Base-by-base conservation (phyloP, 2,797 vertebrate genomes). In the Phaenicophaeus curvirostris region DNA sequence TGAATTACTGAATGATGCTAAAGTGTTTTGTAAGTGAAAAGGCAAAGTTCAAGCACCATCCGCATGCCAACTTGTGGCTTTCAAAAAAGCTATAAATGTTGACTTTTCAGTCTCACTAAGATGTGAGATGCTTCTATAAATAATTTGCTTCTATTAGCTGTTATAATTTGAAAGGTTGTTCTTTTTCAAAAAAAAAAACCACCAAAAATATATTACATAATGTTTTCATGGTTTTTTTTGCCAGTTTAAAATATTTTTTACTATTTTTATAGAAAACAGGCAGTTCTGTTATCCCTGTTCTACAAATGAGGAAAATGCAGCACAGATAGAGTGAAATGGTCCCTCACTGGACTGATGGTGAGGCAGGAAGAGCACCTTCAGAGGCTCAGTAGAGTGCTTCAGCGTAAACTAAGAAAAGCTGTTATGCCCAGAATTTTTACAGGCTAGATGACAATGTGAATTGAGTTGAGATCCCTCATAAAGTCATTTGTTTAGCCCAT, bases 291-390 rank as follows among this genome's bases (percentile, higher is more conserved):
- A 31, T 42, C 10, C 6, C 6, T 3, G 3, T 27, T 79, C 42
- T 53, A 61, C n/a, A 87, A 51, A 51, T 13, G 20, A 41, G 25
- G 31, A 61, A 77, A 86, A 80, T 21, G 15, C n/a, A 73, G 27
- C n/a, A 33, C 15, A 54, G 61, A 12, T 6, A 42, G 27, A 51
- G n/a, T 44, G 46, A 72, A 25, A 21, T 30, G 50, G n/a, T 48
- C 20, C 14, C 0, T 0, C 37, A 17, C 23, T 13, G 33, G 28
- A 11, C 33, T 21, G 67, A 53, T 21, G 51, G 18, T 0, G 5
- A 21, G 31, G 31, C 54, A 46, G 28, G 17, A 13, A 67, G 58
- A 58, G 15, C 30, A 57, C 5, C 25, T 65, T 63, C 83, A 71
- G 50, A 33, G 46, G 23, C 11, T 81, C 25, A 24, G 15, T 31